Evolutionary conservation across 2,113 vertebrate species (phyloP), one percentile per base, ranked within the genome.

Genomic region (Australoheros scitulus): DNA sequence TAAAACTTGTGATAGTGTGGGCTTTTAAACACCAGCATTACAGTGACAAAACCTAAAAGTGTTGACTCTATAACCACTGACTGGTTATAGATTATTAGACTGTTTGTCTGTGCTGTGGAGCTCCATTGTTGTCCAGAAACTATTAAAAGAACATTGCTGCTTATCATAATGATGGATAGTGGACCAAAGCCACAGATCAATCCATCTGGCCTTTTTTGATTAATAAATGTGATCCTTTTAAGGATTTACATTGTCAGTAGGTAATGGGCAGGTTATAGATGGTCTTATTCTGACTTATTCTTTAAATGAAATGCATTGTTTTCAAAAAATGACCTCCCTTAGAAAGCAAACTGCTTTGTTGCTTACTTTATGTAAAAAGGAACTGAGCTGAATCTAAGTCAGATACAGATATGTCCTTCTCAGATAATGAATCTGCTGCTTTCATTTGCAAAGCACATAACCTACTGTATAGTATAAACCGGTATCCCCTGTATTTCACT

Each of bases 401-500:
- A 55, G 52, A 34, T 55, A 13, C 55, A 29, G 29, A 4, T 29
- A 32, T 3, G 10, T 50, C 32, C 68, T 55, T 72, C 18, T 72
- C 43, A 52, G 17, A 52, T 72, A 32, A 61, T 38, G 8, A 75
- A 43, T 77, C 3, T 41, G 24, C 57, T 60, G 38, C 56, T 34
- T 60, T 57, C 17, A 29, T 43, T 77, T 43, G 56, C 24, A 77
- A 50, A 83, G 24, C 61, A 80, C 57, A 75, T 41, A 10, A 52
- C 43, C 43, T 72, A 38, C 20, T 24, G 26, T 47, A 22, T 6
- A 65, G 14, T 24, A 60, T 55, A 18, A 70, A 74, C 34, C 47
- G 47, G 11, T 52, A 79, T 2, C 26, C 63, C 47, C 77, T 85
- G 85, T 75, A 81, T 81, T 29, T 72, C 80, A 61, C 61, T 81